These are phyloP conservation scores for Furcula furcula DNA, from an alignment of 2,888 invertebrate genomes.

Conservation along the genomic window DNA sequence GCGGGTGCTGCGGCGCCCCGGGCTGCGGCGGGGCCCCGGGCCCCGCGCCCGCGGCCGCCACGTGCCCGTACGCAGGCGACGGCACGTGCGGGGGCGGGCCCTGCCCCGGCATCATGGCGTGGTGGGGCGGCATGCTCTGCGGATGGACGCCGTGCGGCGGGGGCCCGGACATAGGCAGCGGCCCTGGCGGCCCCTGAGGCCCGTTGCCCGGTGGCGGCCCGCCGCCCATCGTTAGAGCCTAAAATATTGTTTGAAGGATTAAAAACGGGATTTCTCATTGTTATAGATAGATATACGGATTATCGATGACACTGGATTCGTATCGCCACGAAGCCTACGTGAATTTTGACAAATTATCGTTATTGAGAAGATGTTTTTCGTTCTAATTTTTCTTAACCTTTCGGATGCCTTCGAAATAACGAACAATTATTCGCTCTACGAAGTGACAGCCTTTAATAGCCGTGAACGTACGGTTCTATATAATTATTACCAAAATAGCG, in stretches of 20 bases:
- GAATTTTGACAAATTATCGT: conserved; percentile 9
- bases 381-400: conserved; percentile 6
- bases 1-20: conserved; percentile 44
- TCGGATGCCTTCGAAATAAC: not conserved
- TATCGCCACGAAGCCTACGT: conserved; percentile 26
- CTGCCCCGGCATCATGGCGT: conserved; percentile 59
- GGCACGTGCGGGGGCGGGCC: conserved; percentile 48
- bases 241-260: not conserved
- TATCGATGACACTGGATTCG: no score
- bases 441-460: conserved; percentile 58
- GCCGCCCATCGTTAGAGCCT: conserved; percentile 71
- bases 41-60: conserved; percentile 34
- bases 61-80: conserved; percentile 43
- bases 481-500: conserved; percentile 32
- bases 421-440: conserved; percentile 43
- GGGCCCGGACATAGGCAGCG: conserved; percentile 47
- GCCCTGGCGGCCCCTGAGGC: conserved; percentile 48
- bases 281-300: no score
- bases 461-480: conserved; percentile 54
- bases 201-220: conserved; percentile 70
- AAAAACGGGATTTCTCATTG: no score
- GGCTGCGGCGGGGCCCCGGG: conserved; percentile 26
- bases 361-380: no score
- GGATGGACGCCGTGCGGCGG: conserved; percentile 71
- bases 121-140: conserved; percentile 59